Evolutionary conservation across 1,140 invertebrate species (phyloP), one percentile per base, ranked within the genome.

Genomic region (Bacillus rossius): DNA sequence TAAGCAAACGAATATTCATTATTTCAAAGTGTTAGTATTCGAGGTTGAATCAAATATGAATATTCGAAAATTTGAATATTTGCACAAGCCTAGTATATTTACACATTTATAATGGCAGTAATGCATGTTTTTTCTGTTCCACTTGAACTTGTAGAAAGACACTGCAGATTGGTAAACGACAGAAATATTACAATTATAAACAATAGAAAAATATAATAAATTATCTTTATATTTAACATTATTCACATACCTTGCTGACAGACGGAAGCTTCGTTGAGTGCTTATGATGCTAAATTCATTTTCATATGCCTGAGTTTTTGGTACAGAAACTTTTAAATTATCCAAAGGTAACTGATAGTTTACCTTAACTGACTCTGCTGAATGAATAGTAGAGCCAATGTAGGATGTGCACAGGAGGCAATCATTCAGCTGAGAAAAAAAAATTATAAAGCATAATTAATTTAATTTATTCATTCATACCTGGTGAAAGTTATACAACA

Each of bases 191-290:
- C n/a, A n/a, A n/a, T n/a, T n/a, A n/a, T n/a, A n/a, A 45, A 20
- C 13, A 45, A 45, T 45, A 45, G 4, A 20, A 7, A 45, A 20
- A 19, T 40, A 20, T 19, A 20, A 7, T 45, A 13, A 45, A 45
- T 19, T 45, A 45, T 25, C 5, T 45, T 17, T 20, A 20, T 45
- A 13, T 45, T 45, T 5, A 23, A 19, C 13, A 45, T 19, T 13
- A 23, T 42, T 72, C 58, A 75, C 79, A 65, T 77, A 85, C 76
- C 77, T 82, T 13, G 86, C 84, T 49, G 81, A 75, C 42, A 88
- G 71, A 40, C 82, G 85, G 70, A 88, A 87, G 23, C 86, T 88
- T 54, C 86, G 74, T 22, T 83, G 79, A 3, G 78, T 79, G 64
- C 74, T 77, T 37, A 83, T 81, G 54, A 85, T 77, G 65, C 73